Evolutionary conservation across 92 coral and sea anemone species (phyloP).

Genomic region (Phenganax stokvisi): DNA sequence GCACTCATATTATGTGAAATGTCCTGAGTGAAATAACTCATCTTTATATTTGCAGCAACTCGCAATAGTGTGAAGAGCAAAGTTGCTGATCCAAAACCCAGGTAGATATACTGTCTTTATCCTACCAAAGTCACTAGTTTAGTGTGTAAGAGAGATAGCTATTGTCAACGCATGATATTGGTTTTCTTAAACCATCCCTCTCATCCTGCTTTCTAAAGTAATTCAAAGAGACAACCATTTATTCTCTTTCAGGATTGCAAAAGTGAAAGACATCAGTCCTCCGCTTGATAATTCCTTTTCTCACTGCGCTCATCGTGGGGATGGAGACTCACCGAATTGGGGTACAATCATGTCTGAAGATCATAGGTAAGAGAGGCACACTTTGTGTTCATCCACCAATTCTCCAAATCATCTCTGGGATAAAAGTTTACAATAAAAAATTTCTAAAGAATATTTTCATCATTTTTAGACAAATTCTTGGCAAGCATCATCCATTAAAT

Average conservation of each 20-base stretch:
- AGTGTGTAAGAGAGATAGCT: not conserved
- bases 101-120: not conserved
- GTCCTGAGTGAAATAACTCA: not conserved
- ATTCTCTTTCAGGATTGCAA: slow-evolving; percentile 13
- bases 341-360: slow-evolving; percentile 25
- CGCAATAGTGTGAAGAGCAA: slow-evolving; percentile 12
- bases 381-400: too few relatives aligned
- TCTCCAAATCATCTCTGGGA: too few relatives aligned
- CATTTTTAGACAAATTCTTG: slow-evolving; percentile 22
- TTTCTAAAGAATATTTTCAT: not conserved
- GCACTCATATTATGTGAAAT: not conserved
- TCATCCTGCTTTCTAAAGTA: too few relatives aligned
- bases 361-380: too few relatives aligned
- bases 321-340: slow-evolving; percentile 29
- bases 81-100: slow-evolving; percentile 3
- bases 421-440: not conserved
- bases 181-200: not conserved
- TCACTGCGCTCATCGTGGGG: slow-evolving; percentile 32
- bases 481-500: slow-evolving; percentile 25
- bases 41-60: slow-evolving; percentile 5
- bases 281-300: slow-evolving; percentile 27
- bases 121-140: not conserved
- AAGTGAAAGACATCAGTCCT: slow-evolving; percentile 36
- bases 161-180: not conserved
- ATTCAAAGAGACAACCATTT: not conserved